Evolutionary conservation across 2,888 invertebrate genomes (phyloP), one percentile per base, ranked within the genome.

Genomic region (Cephus runcator): DNA sequence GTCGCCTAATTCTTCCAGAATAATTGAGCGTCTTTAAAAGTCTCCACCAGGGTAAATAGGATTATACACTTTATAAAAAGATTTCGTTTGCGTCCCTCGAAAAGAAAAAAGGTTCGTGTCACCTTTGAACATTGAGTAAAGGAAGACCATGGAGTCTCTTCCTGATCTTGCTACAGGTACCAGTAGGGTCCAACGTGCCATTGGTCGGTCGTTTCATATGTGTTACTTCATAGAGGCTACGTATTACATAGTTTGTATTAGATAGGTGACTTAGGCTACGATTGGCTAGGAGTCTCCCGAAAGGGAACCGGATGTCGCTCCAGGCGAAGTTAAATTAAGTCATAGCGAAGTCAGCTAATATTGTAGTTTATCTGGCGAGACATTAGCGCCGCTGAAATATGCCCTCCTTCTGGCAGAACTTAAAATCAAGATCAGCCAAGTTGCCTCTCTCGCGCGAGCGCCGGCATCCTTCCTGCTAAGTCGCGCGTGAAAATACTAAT

Each of bases 401-500:
- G 88, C 87, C 87, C 88, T 85, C 85, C 86, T 85, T 86, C 86
- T 56, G 56, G 81, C 75, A 82, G 80, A 90, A 91, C 90, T 91
- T 91, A 91, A 91, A 90, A 91, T 91, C 91, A 91, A 91, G 91
- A 91, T 91, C 86, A 85, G 81, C 83, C 80, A 85, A 87, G 86
- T 85, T 87, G 82, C 81, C 76, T 75, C 73, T 79, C 78, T 78
- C 80, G 75, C 76, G 73, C 75, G 68, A 76, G 78, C 81, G 79
- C 79, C 78, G 81, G 82, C 84, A 85, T 87, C 89, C 89, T 91
- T 90, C 90, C 90, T 91, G 91, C 87, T 89, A 90, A 91, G 90
- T 91, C 90, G 91, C 88, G 88, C 90, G 89, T 91, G 91, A 91
- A 91, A 91, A 91, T 91, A 90, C 90, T 91, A 91, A 91, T 91